Evolutionary conservation across 2,888 invertebrate species (phyloP).

Genomic region (Plebejus argus): DNA sequence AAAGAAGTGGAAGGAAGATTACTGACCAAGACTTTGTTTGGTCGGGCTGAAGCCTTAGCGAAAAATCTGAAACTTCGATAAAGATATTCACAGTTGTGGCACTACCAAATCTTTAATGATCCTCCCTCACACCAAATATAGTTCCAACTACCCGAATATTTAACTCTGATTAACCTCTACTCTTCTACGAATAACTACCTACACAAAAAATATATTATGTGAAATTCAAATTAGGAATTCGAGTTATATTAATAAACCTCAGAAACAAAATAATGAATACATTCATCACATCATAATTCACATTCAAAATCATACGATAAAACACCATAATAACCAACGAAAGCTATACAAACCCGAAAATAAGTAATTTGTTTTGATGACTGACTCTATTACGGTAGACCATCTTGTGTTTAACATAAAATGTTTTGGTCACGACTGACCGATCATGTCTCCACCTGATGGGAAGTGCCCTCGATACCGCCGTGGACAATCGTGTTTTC

Average conservation of each 20-base stretch:
- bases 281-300: neutral
- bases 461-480: constrained; percentile 22
- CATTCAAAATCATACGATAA: neutral
- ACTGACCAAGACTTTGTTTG: too few relatives aligned
- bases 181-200: too few relatives aligned
- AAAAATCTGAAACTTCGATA: too few relatives aligned
- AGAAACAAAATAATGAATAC: neutral
- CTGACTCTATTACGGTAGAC: neutral
- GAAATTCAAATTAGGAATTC: too few relatives aligned
- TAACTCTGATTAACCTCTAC: neutral
- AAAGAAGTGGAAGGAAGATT: too few relatives aligned
- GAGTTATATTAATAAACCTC: too few relatives aligned
- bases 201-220: too few relatives aligned
- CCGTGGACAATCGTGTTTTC: constrained; percentile 15
- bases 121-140: neutral
- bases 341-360: constrained; percentile 8
- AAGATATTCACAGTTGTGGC: too few relatives aligned
- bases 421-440: constrained; percentile 28
- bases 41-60: too few relatives aligned
- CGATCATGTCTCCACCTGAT: constrained; percentile 25
- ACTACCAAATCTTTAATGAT: neutral
- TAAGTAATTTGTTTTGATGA: constrained; percentile 5
- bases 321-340: neutral
- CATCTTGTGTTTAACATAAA: constrained; percentile 17
- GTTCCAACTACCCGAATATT: too few relatives aligned